phyloP scores from a whole-genome alignment of 2,797 vertebrate species.

The Rhadinocentrus ornatus region DNA sequence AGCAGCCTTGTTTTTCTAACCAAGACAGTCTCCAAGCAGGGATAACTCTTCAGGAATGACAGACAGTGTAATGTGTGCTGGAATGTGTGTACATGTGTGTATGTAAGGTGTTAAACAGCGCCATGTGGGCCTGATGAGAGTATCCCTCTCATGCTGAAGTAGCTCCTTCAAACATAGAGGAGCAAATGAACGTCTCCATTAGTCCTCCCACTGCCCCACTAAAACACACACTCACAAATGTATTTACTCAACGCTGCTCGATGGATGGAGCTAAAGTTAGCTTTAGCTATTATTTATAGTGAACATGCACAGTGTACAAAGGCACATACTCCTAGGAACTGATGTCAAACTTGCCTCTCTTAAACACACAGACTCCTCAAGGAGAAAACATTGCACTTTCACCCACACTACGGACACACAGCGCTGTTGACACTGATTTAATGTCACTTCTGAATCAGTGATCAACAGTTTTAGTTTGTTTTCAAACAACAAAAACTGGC shows the following conservation, averaged over 20 bases:
- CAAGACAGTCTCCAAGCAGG: slow-evolving; percentile 74
- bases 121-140: slow-evolving; percentile 79
- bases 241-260: slow-evolving; percentile 59
- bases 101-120: slow-evolving; percentile 77
- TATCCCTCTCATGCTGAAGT: slow-evolving; percentile 82
- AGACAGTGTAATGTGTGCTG: slow-evolving; percentile 71
- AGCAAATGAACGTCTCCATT: slow-evolving; percentile 91
- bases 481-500: neutral
- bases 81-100: slow-evolving; percentile 67
- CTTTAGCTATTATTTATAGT: slow-evolving; percentile 31
- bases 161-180: slow-evolving; percentile 91
- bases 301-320: slow-evolving; percentile 40
- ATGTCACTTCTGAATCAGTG: slow-evolving; percentile 75
- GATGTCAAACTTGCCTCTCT: slow-evolving; percentile 27
- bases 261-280: slow-evolving; percentile 30
- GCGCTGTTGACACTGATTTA: slow-evolving; percentile 70
- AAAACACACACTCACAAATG: slow-evolving; percentile 71
- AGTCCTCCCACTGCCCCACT: slow-evolving; percentile 84
- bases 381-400: slow-evolving; percentile 29
- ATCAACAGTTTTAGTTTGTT: neutral
- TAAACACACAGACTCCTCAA: slow-evolving; percentile 38
- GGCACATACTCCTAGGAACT: neutral
- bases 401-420: slow-evolving; percentile 19
- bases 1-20: slow-evolving; percentile 77
- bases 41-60: slow-evolving; percentile 82